phyloP scores from a whole-genome alignment of 2,888 invertebrate genomes.

The Dysmachus trigonus region DNA sequence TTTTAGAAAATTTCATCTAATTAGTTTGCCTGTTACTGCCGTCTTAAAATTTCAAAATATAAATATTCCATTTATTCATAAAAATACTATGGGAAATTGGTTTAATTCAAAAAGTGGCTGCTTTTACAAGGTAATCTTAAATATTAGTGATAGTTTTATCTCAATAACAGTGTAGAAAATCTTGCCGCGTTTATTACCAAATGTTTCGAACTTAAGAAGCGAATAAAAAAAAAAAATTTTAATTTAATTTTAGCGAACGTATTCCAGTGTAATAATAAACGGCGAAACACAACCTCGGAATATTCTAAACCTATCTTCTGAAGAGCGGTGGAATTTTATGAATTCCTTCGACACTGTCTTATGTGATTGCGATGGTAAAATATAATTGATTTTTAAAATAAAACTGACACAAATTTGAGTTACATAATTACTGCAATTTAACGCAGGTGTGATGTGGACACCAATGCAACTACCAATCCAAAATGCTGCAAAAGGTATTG shows the following conservation, averaged over 20 bases:
- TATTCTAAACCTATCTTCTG: slow-evolving; percentile 44
- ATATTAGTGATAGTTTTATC: no score
- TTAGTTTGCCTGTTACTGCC: not conserved
- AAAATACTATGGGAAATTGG: not conserved
- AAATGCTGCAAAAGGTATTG: slow-evolving; percentile 60
- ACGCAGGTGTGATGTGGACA: slow-evolving; percentile 66
- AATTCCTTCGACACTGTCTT: slow-evolving; percentile 68
- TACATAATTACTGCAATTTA: not conserved
- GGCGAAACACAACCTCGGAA: not conserved
- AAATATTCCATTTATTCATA: not conserved
- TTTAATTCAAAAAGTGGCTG: not conserved
- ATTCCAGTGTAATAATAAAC: not conserved
- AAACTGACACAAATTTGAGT: not conserved
- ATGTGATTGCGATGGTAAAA: slow-evolving; percentile 70
- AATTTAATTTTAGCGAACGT: not conserved
- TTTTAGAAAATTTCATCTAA: not conserved
- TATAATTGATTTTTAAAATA: not conserved
- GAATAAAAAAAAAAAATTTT: not conserved
- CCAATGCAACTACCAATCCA: slow-evolving; percentile 60
- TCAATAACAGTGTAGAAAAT: no score
- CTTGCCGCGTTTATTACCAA: no score
- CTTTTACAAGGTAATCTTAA: not conserved
- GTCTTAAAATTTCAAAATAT: not conserved
- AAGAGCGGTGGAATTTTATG: slow-evolving; percentile 61
- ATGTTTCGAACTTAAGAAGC: not conserved